Evolutionary conservation across 2,888 invertebrate genomes (phyloP).

Genomic region (Urechis unicinctus): DNA sequence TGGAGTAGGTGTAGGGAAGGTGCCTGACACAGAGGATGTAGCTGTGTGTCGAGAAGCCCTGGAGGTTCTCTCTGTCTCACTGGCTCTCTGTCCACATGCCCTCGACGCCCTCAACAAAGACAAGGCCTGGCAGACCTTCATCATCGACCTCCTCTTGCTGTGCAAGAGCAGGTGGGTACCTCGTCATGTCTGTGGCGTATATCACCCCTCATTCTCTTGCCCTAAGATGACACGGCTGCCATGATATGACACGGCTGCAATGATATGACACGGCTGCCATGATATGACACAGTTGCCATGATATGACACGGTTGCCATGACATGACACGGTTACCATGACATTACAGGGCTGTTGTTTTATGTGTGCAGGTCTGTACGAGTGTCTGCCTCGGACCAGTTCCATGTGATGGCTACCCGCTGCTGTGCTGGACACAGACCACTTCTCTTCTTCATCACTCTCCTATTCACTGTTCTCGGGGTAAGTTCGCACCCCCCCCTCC

Average conservation of each 20-base stretch:
- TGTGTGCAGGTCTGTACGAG: slow-evolving; percentile 58
- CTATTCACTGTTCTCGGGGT: slow-evolving; percentile 59
- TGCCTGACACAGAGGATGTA: slow-evolving; percentile 47
- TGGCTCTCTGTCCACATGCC: slow-evolving; percentile 82
- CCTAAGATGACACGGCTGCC: too few relatives aligned
- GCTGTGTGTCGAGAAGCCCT: slow-evolving; percentile 82
- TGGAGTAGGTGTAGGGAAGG: slow-evolving; percentile 7
- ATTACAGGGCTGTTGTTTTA: background rate
- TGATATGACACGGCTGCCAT: too few relatives aligned
- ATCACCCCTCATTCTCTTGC: background rate
- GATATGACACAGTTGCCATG: too few relatives aligned
- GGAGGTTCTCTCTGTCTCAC: slow-evolving; percentile 82
- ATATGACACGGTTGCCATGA: too few relatives aligned
- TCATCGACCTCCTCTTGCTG: slow-evolving; percentile 78
- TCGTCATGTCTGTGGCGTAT: background rate
- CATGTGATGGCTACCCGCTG: slow-evolving; percentile 74
- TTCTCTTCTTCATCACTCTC: slow-evolving; percentile 63
- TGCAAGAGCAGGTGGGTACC: slow-evolving; percentile 58
- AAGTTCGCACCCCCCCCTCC: too few relatives aligned
- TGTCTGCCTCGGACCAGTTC: slow-evolving; percentile 77
- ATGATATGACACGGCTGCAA: too few relatives aligned
- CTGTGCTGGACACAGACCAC: slow-evolving; percentile 59
- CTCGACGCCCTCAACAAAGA: slow-evolving; percentile 76
- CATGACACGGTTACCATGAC: background rate
- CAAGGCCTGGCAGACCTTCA: slow-evolving; percentile 79